Percentiles rank a stretch among this genome's conserved stretches.
Conservation (phyloP, 2,113 vertebrate species). For the Malurus cyaneus region DNA sequence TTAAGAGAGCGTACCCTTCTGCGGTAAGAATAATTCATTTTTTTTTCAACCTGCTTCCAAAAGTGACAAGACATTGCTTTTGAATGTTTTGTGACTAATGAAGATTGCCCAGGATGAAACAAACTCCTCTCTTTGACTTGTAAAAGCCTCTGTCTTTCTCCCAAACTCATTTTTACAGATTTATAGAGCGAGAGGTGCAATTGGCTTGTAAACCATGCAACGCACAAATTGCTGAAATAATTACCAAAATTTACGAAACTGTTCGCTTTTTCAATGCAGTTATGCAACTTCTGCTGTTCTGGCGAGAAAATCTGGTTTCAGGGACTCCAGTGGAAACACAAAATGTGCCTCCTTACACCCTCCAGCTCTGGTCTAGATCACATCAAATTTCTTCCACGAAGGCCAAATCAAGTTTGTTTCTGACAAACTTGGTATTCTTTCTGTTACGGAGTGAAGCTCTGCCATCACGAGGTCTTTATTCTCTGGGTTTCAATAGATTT, state of each 20-base stretch:
- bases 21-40: not conserved
- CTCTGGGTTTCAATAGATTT: not conserved
- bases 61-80: not conserved
- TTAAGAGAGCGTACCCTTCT: no score
- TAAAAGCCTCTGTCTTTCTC: slow-evolving; percentile 23
- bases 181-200: slow-evolving; percentile 11
- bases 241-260: slow-evolving; percentile 9
- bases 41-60: not conserved
- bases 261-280: slow-evolving; percentile 11
- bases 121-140: slow-evolving; percentile 3
- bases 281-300: not conserved
- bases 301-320: not conserved
- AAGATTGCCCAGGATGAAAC: not conserved
- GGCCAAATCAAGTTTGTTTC: not conserved
- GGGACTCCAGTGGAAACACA: not conserved
- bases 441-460: not conserved
- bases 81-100: not conserved
- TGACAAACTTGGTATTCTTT: not conserved
- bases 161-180: slow-evolving; percentile 22
- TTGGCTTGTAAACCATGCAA: not conserved
- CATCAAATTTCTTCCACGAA: not conserved
- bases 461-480: not conserved
- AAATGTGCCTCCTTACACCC: not conserved
- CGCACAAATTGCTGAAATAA: not conserved
- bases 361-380: not conserved